These are phyloP conservation scores for Apis dorsata DNA, from an alignment of 1,140 invertebrate genomes.

Conservation along the genomic window DNA sequence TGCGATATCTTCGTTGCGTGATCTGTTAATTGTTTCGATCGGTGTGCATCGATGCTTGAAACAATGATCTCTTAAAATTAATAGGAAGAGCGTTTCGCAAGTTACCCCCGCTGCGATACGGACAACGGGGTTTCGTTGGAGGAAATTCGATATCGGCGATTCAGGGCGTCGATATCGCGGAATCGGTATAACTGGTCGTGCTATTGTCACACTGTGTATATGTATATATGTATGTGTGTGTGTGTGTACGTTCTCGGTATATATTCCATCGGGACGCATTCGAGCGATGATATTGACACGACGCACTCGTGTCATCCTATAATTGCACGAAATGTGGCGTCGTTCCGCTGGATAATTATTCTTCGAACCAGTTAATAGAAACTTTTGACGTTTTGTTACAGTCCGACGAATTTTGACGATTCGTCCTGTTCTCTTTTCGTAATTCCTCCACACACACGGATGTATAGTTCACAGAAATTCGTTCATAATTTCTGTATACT, in stretches of 20 bases:
- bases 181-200: slow-evolving; percentile 47
- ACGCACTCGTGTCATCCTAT: slow-evolving; percentile 17
- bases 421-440: slow-evolving; percentile 6
- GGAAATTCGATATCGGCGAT: slow-evolving; percentile 12
- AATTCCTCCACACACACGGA: not conserved
- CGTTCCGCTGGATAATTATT: slow-evolving; percentile 53
- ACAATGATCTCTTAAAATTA: slow-evolving; percentile 8
- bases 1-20: too few species aligned
- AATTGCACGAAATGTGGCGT: slow-evolving; percentile 47
- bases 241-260: not conserved
- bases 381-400: slow-evolving; percentile 54
- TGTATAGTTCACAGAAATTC: not conserved
- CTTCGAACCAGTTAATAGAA: slow-evolving; percentile 26
- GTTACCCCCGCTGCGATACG: slow-evolving; percentile 1
- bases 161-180: slow-evolving; percentile 43
- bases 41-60: not conserved
- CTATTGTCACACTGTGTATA: slow-evolving; percentile 50
- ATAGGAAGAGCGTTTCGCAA: not conserved
- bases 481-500: not conserved
- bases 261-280: slow-evolving; percentile 42
- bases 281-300: slow-evolving; percentile 47
- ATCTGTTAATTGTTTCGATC: not conserved
- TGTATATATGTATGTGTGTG: not conserved
- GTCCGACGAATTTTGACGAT: slow-evolving; percentile 19
- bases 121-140: not conserved